Evolutionary conservation across 2,888 invertebrate species (phyloP), one percentile per base, ranked within the genome.

Genomic region (Perdita meconis): DNA sequence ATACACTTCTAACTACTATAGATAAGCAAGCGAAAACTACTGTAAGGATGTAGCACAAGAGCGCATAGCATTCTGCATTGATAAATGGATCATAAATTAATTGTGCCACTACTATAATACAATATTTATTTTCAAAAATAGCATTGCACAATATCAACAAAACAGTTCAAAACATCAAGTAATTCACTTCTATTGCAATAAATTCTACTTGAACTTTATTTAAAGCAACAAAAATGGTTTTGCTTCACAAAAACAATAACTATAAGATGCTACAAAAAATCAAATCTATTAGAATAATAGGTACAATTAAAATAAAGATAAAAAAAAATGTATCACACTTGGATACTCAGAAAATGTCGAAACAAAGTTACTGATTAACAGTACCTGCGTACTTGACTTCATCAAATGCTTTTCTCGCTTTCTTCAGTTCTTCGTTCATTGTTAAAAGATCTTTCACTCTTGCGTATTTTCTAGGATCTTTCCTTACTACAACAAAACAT

Each of bases 381-480:
- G 95, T 94, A 95, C 97, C 97, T 94, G 97, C 97, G 94, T 97
- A 98, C 95, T 98, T 98, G 81, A 97, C 97, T 95, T 98, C 99
- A 94, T 99, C 99, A 93, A 99, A 99, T 78, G 99, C 99, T 94
- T 99, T 99, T 86, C 99, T 95, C 13, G 99, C 99, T 93, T 98
- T 97, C 93, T 99, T 98, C 59, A 99, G 93, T 93, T 99, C 99
- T 93, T 99, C 99, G 93, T 99, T 99, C 99, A 99, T 99, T 51
- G 97, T 97, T 0, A 99, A 93, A 40, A 99, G 93, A 93, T 99
- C 99, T 93, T 98, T 98, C 0, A 99, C 99, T 87, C 99, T 95
- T 1, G 99, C 98, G 93, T 98, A 99, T 93, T 99, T 99, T 82
- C 99, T 95, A 40, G 96, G 95, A 93, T 99, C 99, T 93, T 99